phyloP scores from a whole-genome alignment of 2,797 vertebrate species.

The Pitangus sulphuratus region DNA sequence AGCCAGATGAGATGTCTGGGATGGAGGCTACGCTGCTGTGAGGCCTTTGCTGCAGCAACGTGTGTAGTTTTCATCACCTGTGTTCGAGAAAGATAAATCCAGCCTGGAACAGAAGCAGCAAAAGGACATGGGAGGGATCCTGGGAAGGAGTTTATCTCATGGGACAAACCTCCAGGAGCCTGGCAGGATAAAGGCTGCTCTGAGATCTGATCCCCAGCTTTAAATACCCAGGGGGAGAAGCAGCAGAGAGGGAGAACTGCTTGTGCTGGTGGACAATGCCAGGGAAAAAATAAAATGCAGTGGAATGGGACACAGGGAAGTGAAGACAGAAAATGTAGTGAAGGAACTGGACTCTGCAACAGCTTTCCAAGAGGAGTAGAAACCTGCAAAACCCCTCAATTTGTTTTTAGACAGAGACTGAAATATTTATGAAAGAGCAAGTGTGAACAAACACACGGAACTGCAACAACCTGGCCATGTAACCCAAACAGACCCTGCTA shows the following conservation, averaged over 20 bases:
- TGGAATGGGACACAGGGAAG: background rate
- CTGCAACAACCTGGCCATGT: background rate
- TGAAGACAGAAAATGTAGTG: background rate
- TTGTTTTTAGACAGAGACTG: background rate
- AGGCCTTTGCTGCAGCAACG: background rate
- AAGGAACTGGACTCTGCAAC: background rate
- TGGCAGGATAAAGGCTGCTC: background rate
- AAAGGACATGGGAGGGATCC: background rate
- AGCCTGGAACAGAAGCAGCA: background rate
- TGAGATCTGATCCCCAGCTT: background rate
- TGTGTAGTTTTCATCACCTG: background rate
- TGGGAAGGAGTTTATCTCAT: slow-evolving; percentile 9
- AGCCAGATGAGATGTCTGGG: background rate
- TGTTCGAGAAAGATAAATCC: background rate
- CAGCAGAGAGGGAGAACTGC: background rate
- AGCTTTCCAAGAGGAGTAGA: background rate
- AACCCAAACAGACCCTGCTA: background rate
- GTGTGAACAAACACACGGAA: background rate
- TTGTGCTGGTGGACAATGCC: background rate
- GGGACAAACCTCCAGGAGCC: background rate
- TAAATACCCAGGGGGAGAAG: background rate
- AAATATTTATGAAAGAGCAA: background rate
- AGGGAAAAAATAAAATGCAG: background rate
- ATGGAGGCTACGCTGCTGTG: background rate
- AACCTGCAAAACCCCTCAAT: rapidly evolving